phyloP scores from a whole-genome alignment of 1,140 invertebrate genomes.

The Phenacoccus solenopsis region DNA sequence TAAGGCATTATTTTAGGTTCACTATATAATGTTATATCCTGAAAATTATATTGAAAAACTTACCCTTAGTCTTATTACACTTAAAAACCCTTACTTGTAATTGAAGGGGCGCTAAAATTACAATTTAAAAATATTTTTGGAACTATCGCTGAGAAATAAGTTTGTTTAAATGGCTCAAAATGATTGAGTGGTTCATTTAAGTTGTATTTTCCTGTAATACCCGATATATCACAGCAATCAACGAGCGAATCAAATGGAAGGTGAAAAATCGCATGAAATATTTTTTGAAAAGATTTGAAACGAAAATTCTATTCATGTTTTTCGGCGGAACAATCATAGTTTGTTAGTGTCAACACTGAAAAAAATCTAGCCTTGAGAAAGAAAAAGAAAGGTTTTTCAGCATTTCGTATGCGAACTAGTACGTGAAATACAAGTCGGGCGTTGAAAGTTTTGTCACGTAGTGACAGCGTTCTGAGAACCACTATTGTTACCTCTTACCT shows the following conservation, averaged over 20 bases:
- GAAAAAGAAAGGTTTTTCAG: background rate
- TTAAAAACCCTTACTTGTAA: no score
- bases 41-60: no score
- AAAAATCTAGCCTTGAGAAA: background rate
- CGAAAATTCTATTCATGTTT: background rate
- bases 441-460: constrained; percentile 9
- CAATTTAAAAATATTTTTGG: no score
- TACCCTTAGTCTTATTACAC: no score
- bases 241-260: background rate
- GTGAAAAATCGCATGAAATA: background rate
- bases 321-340: constrained; percentile 3
- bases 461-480: constrained; percentile 12
- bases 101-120: no score
- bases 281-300: constrained; percentile 1
- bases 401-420: constrained; percentile 14
- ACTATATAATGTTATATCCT: no score
- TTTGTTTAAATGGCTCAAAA: no score
- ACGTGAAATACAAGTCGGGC: background rate
- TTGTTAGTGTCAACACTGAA: constrained; percentile 11
- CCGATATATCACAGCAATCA: no score
- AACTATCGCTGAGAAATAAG: no score
- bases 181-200: no score
- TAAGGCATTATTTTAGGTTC: no score
- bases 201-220: no score
- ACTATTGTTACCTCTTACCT: constrained; percentile 16